Base-by-base conservation (phyloP, 2,113 vertebrate species). In the Hippocampus mohnikei region DNA sequence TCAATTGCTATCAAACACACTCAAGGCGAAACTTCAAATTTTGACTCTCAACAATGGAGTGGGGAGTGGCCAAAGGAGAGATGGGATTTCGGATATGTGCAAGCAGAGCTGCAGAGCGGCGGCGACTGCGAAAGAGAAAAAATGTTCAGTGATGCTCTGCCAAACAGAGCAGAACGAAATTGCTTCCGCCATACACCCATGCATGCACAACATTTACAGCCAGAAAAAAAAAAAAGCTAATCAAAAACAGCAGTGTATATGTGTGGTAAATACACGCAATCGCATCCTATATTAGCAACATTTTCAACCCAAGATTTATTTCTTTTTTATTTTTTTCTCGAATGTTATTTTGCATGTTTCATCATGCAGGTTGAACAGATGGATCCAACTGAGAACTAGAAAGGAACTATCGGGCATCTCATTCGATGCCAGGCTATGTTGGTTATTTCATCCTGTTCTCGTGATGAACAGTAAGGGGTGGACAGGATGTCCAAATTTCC, bases 131-230 rank as follows among this genome's bases (percentile, higher is more conserved):
- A 55, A 82, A 80, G n/a, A 80, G 73, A 76, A 69, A 56, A 87
- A 84, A 77, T 79, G 58, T 81, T 87, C 85, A 84, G 83, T 85
- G 86, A 89, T 88, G 85, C 73, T 71, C 78, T 85, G 81, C 83
- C 85, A 89, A 89, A 85, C 89, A 88, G 85, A 88, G 88, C 88
- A 85, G 87, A 89, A 89, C 73, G 20, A 88, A 89, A 88, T 81
- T 84, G 81, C 76, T 75, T 85, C 84, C 55, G 52, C 37, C 60
- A 59, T 70, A 63, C 53, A 29, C 27, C 58, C 21, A 37, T 8
- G 50, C 41, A 67, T n/a, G 61, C 8, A 70, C 40, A 73, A 66
- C 55, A 77, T 16, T 50, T 56, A 62, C 1, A 69, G 42, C 56
- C 25, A 70, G 23, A 70, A 20, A 66, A 5, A n/a, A 37, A 50